Base-by-base conservation (phyloP, 2,888 invertebrate species). In the Dusona sp. region DNA sequence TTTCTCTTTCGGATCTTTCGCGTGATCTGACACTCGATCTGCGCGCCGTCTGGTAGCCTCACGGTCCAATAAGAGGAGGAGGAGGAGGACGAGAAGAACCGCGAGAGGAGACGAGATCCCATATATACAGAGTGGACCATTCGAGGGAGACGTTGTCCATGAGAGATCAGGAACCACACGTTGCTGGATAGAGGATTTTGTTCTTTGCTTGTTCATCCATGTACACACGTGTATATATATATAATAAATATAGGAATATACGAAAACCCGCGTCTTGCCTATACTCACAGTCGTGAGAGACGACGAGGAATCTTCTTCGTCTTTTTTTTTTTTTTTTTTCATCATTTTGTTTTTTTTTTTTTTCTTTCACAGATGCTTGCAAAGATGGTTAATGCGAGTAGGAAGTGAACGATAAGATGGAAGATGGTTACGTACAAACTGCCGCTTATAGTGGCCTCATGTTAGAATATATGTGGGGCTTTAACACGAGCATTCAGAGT, bases 331-430 rank as follows among this genome's bases (percentile, higher is more conserved):
- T 22, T 48, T 57, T 68, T 88, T 88, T 87, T 65, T 68, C 79
- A n/a, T 84, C 48, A 54, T 45, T 29, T 19, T 19, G 19, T 6
- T 45, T 75, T 22, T 36, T 57, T 45, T 89, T 88, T 87, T 54
- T 64, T 79, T 84, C 70, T 72, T 54, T 51, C 61, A 75, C 51
- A 29, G 38, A 45, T 57, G 77, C 72, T 45, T 45, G 29, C 19
- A 48, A 48, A 73, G 51, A 86, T 83, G 87, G 79, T 90, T 88
- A 89, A 89, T 88, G 91, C 88, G 89, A 88, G 86, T 84, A 87
- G 88, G 84, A 85, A 84, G 86, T 83, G 72, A 80, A 78, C 83
- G 86, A 86, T 86, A 83, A 80, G 79, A 75, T 65, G 6, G 38
- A 38, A 54, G 61, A 61, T 42, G 78, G 54, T 67, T 67, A 67